These are phyloP conservation scores for Clanis bilineata DNA, from an alignment of 2,888 invertebrate genomes.

Conservation along the genomic window DNA sequence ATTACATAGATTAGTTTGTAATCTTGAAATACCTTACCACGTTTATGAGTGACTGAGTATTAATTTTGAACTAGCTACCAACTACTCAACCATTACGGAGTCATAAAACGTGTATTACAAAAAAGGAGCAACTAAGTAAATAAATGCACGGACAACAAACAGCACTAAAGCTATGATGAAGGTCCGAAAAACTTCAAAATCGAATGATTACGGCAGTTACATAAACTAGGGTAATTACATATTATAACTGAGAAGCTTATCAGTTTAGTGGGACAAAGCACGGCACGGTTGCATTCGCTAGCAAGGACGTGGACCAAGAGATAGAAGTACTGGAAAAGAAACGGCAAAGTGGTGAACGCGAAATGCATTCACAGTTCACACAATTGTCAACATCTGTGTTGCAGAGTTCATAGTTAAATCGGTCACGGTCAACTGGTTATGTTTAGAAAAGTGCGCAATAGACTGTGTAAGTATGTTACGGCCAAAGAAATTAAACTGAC, in stretches of 20 bases:
- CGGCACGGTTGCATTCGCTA: conserved; percentile 66
- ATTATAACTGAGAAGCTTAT: conserved; percentile 60
- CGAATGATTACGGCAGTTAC: conserved; percentile 28
- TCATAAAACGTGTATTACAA: no score
- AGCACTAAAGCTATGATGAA: no score
- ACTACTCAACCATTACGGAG: no score
- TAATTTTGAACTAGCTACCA: no score
- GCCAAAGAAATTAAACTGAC: background rate
- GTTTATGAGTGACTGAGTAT: no score
- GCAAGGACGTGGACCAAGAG: conserved; percentile 65
- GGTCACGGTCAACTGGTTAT: conserved; percentile 42
- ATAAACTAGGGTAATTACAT: conserved; percentile 45
- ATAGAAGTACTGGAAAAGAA: conserved; percentile 48
- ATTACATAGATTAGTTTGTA: no score
- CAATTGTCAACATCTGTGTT: conserved; percentile 14
- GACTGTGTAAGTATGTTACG: background rate
- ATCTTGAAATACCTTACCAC: no score
- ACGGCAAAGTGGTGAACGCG: background rate
- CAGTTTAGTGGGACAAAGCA: conserved; percentile 73
- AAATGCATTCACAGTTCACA: background rate
- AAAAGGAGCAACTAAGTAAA: no score
- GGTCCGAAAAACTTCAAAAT: conserved; percentile 9
- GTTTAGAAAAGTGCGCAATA: conserved; percentile 16
- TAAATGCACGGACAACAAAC: background rate
- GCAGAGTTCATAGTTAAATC: conserved; percentile 26